Evolutionary conservation across 2,797 vertebrate species (phyloP), one percentile per base, ranked within the genome.

Genomic region (Acanthiza pusilla): DNA sequence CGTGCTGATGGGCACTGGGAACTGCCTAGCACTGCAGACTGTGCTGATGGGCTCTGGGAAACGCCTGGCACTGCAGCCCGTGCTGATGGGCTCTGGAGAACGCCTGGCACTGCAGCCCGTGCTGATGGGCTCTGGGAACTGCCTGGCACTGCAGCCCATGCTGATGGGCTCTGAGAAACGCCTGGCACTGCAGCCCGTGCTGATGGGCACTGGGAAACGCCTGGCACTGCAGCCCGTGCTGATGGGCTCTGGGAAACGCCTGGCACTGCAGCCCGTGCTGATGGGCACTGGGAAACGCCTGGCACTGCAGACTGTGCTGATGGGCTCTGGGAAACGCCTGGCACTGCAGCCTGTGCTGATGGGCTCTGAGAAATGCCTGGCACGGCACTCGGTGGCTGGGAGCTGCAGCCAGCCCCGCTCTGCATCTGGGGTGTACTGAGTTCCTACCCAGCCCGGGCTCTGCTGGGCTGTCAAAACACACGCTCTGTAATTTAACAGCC

Each of bases 401-500:
- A 93, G 70, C 43, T 63, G 29, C 3, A 13, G 57, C 66, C 62
- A 42, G n/a, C 36, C 25, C 48, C 0, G 1, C 10, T 23, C 87
- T 22, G 36, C 38, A 47, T 55, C 47, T 2, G 0, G 40, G 22
- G 27, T n/a, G 47, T 48, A 67, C 78, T 0, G 15, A 80, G 72
- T 63, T 91, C 57, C 36, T 30, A 29, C 34, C n/a, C 71, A 65
- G 60, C 45, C 47, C 0, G 0, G 71, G 60, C 79, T 95, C 87
- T 10, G 13, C 34, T 27, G 54, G 20, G 63, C 34, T 95, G 94
- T 82, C 94, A 89, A 71, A 88, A 76, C 2, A 1, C 0, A 0
- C 42, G 11, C n/a, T 36, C 55, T 61, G 30, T 89, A 95, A 94
- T 96, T 95, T 85, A 88, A 48, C 84, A 95, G 45, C 73, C 90